Percentiles rank a stretch among this genome's conserved stretches.
phyloP scores from a whole-genome alignment of 2,113 vertebrate species.

The Malurus melanocephalus region DNA sequence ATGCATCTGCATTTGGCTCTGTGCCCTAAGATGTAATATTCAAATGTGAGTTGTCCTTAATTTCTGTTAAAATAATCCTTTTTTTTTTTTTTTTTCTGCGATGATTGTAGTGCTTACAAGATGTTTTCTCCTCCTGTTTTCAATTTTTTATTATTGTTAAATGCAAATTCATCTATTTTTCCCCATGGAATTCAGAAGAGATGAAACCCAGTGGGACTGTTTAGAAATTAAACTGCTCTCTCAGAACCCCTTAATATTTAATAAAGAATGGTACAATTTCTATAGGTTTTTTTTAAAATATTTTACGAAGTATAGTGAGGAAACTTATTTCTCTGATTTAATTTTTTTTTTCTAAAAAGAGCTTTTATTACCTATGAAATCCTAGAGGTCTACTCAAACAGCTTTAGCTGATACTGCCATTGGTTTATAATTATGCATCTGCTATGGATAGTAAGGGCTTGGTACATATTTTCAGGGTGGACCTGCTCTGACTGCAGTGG shows the following conservation, averaged over 20 bases:
- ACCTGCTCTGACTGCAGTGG: background rate
- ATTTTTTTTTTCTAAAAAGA: background rate
- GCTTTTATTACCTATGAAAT: background rate
- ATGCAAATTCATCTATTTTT: background rate
- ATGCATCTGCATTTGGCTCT: conserved; percentile 69
- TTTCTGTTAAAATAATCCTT: conserved; percentile 72
- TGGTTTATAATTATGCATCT: background rate
- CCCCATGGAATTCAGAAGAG: background rate
- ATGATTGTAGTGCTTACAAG: background rate
- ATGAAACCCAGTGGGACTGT: background rate
- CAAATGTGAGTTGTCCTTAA: conserved; percentile 74
- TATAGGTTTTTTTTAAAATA: background rate
- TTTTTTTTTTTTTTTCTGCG: background rate
- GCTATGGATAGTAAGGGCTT: background rate
- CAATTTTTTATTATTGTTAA: background rate
- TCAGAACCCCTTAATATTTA: conserved; percentile 2
- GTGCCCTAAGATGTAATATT: conserved; percentile 78
- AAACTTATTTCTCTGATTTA: background rate
- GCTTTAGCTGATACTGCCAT: background rate
- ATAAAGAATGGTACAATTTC: background rate
- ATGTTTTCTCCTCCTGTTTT: background rate
- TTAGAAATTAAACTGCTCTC: conserved; percentile 34
- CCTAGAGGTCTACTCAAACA: background rate
- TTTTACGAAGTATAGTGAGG: background rate
- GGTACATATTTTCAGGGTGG: background rate